These are phyloP conservation scores for Polia nebulosa DNA, from an alignment of 2,888 invertebrate species.

Conservation along the genomic window DNA sequence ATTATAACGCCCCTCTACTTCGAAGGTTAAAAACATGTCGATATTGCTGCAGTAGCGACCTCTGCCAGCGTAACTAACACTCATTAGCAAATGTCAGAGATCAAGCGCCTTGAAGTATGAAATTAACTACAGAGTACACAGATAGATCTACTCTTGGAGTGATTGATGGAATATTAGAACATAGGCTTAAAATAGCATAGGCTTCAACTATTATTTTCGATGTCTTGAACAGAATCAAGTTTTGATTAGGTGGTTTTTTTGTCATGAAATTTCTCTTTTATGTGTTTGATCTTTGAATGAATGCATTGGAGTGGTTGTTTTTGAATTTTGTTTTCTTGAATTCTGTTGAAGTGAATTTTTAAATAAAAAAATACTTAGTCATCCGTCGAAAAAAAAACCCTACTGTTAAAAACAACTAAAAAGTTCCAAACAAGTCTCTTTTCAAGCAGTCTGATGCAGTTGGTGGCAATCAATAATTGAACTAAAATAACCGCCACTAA, in stretches of 20 bases:
- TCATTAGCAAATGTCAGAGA: conserved; percentile 45
- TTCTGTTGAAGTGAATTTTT: too few species aligned
- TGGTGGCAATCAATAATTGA: too few species aligned
- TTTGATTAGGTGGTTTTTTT: not conserved
- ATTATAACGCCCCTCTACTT: too few species aligned
- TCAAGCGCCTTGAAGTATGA: conserved; percentile 25
- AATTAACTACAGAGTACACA: conserved; percentile 24
- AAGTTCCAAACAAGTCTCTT: too few species aligned
- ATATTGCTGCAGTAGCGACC: conserved; percentile 26
- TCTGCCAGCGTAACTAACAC: conserved; percentile 25
- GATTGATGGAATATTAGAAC: conserved; percentile 10
- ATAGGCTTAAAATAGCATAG: not conserved
- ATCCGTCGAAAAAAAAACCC: too few species aligned
- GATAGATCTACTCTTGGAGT: not conserved
- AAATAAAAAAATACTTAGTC: too few species aligned
- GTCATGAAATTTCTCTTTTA: not conserved
- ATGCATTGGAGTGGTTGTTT: not conserved
- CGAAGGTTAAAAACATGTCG: conserved; percentile 35
- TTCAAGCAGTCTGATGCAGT: too few species aligned
- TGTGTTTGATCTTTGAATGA: not conserved
- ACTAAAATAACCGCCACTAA: too few species aligned
- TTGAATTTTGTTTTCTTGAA: not conserved
- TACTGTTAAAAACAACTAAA: too few species aligned
- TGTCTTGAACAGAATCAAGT: not conserved
- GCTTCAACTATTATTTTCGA: not conserved